Evolutionary conservation across 2,113 vertebrate genomes (phyloP).

Genomic region (Perca flavescens): DNA sequence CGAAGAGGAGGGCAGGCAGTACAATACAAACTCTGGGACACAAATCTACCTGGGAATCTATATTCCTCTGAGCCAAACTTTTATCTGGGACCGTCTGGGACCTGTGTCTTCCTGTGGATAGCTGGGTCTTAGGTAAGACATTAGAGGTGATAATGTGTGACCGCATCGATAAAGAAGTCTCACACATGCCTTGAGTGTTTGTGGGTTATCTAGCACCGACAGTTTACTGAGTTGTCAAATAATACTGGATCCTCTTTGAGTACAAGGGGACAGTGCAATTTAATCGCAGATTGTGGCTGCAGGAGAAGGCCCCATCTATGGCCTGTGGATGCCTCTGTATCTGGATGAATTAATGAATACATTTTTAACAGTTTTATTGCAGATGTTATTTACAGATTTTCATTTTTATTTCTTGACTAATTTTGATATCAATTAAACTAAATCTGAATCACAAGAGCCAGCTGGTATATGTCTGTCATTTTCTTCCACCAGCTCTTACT

Average conservation of each 20-base stretch:
- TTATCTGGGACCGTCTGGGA: constrained; percentile 50
- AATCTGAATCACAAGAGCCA: not conserved
- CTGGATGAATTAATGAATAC: constrained; percentile 27
- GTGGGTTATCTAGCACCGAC: constrained; percentile 31
- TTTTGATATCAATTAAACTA: not conserved
- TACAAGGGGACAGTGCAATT: not conserved
- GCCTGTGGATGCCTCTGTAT: constrained; percentile 6
- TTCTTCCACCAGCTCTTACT: constrained; percentile 21
- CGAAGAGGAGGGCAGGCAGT: constrained; percentile 68
- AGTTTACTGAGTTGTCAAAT: constrained; percentile 33
- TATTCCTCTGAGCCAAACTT: constrained; percentile 36
- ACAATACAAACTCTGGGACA: constrained; percentile 53
- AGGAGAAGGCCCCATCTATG: not conserved
- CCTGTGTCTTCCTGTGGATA: constrained; percentile 60
- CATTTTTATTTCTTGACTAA: not conserved
- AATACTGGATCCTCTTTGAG: constrained; percentile 19
- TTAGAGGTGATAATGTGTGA: constrained; percentile 9
- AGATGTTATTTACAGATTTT: not conserved
- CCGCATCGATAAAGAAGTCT: not conserved
- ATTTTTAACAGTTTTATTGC: not conserved
- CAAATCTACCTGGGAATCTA: constrained; percentile 61
- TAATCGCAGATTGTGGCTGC: constrained; percentile 15
- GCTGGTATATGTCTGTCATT: not conserved
- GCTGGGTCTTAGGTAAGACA: constrained; percentile 76
- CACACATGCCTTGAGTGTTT: constrained; percentile 36